Evolutionary conservation across 2,113 vertebrate genomes (phyloP), one percentile per base, ranked within the genome.

Genomic region (Ivindomyrus marchei): DNA sequence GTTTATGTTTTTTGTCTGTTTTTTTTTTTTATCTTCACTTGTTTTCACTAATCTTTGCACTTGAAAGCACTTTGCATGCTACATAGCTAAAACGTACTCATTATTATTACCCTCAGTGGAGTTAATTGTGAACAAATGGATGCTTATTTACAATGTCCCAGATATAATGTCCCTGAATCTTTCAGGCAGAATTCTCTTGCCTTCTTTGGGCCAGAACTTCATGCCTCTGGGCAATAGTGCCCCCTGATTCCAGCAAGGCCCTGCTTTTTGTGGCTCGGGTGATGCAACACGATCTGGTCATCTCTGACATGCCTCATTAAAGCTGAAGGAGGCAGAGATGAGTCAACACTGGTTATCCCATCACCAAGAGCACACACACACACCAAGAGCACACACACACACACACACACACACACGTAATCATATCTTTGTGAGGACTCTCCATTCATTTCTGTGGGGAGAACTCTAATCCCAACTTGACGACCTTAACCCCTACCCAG

Each of bases 241-340:
- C 46, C 50, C 17, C 53, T n/a, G 24, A 21, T 62, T 27, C 50
- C 27, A 19, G n/a, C 49, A 36, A 31, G 77, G 52, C 27, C n/a
- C 46, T 87, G 39, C 52, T 31, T 42, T 74, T 56, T 19, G 52
- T 85, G 45, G 45, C 58, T 58, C 27, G 36, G 58, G n/a, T 62
- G 58, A 74, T 50, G 58, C 47, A 70, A 74, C 58, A 45, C 45
- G 31, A 86, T 36, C 84, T 1, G 85, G 47, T n/a, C 89, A 24
- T 87, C 84, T 74, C 56, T 15, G 58, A 56, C 85, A 36, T 8
- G 13, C 45, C 47, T 87, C 89, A 87, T 90, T 90, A 90, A 90
- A 52, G 84, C 66, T 90, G 53, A 85, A 74, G 58, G 58, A 74
- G 56, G 15, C 46, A 19, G 15, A 74, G 89, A 46, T 84, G 39